Conservation (phyloP, 2,113 vertebrate genomes). For the Amazona vittata region DNA sequence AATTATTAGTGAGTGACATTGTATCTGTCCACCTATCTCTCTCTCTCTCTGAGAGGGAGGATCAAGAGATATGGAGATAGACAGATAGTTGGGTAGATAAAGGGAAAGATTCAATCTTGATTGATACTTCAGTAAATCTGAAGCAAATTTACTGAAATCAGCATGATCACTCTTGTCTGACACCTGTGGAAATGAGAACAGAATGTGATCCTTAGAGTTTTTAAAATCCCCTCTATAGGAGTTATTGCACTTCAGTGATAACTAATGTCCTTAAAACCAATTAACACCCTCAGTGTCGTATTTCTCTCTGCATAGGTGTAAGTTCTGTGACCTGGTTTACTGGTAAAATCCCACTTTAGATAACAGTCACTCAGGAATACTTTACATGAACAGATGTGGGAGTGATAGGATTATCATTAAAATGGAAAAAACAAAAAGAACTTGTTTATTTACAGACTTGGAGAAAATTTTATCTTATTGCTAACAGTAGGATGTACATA, state of each 20-base stretch:
- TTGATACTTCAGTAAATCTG: neutral
- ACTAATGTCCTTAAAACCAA: neutral
- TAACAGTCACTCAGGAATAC: neutral
- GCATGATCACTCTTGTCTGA: neutral
- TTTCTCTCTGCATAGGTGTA: neutral
- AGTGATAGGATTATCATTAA: neutral
- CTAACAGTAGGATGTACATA: neutral
- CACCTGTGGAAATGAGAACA: neutral
- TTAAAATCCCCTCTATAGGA: fast-evolving
- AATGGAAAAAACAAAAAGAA: neutral
- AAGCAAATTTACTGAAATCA: neutral
- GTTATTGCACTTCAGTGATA: neutral
- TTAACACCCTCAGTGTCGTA: neutral
- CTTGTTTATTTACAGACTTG: neutral
- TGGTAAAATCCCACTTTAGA: neutral
- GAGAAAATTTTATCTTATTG: neutral
- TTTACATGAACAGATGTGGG: neutral
- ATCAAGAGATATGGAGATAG: neutral
- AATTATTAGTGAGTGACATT: neutral
- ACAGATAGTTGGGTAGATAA: neutral
- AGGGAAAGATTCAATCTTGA: neutral
- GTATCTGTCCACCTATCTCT: neutral
- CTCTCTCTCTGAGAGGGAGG: neutral
- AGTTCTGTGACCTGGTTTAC: neutral
- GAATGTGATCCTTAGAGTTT: neutral